Evolutionary conservation across 1,140 invertebrate genomes (phyloP).

Genomic region (Gryon sp.): DNA sequence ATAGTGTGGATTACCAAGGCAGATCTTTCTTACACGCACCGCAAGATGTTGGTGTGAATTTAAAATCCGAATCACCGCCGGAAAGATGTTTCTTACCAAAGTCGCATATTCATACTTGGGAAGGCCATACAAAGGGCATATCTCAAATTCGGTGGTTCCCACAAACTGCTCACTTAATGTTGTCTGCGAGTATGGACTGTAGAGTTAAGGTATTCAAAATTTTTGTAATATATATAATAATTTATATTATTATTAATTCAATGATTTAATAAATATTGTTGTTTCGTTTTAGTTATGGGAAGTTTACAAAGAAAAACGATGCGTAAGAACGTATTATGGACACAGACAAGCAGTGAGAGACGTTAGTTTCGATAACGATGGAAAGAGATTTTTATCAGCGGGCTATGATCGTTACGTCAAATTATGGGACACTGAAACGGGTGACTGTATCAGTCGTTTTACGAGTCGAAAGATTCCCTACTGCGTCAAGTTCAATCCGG

Average conservation of each 20-base stretch:
- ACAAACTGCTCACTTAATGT: conserved; percentile 93
- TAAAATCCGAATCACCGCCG: conserved; percentile 94
- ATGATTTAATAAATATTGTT: too few species aligned
- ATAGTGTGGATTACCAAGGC: conserved; percentile 97
- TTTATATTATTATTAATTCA: too few species aligned
- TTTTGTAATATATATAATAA: conserved; percentile 68
- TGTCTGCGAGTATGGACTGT: conserved; percentile 98
- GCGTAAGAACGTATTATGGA: conserved; percentile 97
- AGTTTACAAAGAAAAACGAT: conserved; percentile 96
- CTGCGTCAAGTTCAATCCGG: conserved; percentile 99
- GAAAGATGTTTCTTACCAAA: conserved; percentile 99
- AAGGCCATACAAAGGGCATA: conserved; percentile 98
- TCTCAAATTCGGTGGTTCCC: conserved; percentile 98
- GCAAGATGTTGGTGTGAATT: conserved; percentile 96
- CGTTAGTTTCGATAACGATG: conserved; percentile 96
- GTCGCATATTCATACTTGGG: conserved; percentile 97
- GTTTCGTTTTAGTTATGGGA: conserved; percentile 91
- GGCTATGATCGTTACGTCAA: conserved; percentile 97
- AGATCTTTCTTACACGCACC: conserved; percentile 96
- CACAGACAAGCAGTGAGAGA: conserved; percentile 98
- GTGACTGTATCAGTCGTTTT: conserved; percentile 94
- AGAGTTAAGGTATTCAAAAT: conserved; percentile 89
- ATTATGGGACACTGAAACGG: conserved; percentile 99
- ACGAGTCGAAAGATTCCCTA: conserved; percentile 97
- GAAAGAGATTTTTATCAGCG: conserved; percentile 95